Percentiles rank a stretch among this genome's conserved stretches.
phyloP scores from a whole-genome alignment of 2,113 vertebrate genomes.

The Grammomys dolichurus region DNA sequence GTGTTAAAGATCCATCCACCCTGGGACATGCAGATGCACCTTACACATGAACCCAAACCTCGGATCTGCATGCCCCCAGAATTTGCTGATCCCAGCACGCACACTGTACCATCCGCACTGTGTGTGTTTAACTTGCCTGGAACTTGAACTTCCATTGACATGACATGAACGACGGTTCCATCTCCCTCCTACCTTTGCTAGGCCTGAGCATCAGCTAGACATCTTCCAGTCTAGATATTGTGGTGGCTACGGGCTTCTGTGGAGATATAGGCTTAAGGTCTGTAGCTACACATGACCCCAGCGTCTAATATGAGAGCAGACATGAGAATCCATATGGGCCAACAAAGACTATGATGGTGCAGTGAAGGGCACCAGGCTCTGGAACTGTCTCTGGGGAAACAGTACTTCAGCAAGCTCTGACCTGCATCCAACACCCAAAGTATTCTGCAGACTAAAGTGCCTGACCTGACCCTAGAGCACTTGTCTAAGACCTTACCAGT shows the following conservation, averaged over 20 bases:
- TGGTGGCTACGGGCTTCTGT: not conserved
- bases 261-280: not conserved
- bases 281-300: fast-evolving
- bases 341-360: fast-evolving
- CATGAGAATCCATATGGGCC: not conserved
- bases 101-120: fast-evolving
- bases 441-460: not conserved
- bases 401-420: fast-evolving
- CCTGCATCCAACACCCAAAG: not conserved
- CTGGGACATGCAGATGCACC: fast-evolving
- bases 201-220: fast-evolving
- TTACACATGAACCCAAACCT: not conserved
- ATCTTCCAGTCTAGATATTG: not conserved
- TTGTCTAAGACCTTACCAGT: fast-evolving
- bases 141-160: fast-evolving
- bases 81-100: fast-evolving
- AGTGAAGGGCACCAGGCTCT: not conserved
- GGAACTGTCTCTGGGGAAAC: not conserved
- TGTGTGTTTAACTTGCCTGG: not conserved
- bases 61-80: fast-evolving
- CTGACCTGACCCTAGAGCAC: not conserved
- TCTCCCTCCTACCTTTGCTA: fast-evolving
- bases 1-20: not conserved
- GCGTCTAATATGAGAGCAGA: not conserved
- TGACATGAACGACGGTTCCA: fast-evolving